Percentiles rank a stretch among this genome's conserved stretches.
Evolutionary conservation across 1,140 invertebrate genomes (phyloP).

Genomic region (Heliconius himera): DNA sequence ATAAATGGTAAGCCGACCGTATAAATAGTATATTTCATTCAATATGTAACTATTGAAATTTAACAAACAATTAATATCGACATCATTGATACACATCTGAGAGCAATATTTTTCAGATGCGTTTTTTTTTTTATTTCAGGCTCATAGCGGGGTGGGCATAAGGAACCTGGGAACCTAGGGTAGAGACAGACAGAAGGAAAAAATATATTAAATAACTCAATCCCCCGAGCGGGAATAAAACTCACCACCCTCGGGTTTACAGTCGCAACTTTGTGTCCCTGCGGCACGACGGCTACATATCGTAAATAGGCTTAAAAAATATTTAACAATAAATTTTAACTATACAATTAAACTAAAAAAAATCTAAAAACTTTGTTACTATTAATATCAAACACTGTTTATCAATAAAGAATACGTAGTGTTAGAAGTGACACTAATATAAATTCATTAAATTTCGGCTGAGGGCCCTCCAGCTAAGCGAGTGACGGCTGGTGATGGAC

Average conservation of each 20-base stretch:
- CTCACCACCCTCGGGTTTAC: too few relatives aligned
- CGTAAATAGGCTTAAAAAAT: too few relatives aligned
- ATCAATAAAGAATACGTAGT: constrained; percentile 27
- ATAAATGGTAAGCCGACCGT: background rate
- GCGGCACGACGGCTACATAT: too few relatives aligned
- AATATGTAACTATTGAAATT: background rate
- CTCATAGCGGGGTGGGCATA: background rate
- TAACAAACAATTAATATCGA: too few relatives aligned
- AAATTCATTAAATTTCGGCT: constrained; percentile 61
- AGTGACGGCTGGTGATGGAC: constrained; percentile 40
- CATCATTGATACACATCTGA: too few relatives aligned
- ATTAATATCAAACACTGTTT: background rate
- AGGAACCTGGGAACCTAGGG: background rate
- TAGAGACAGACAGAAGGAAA: too few relatives aligned
- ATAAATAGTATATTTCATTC: background rate
- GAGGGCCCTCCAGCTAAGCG: constrained; percentile 46
- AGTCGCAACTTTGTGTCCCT: too few relatives aligned
- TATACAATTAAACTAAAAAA: background rate
- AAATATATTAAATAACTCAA: too few relatives aligned
- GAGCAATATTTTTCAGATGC: too few relatives aligned
- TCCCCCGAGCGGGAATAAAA: too few relatives aligned
- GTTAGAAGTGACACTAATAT: constrained; percentile 55
- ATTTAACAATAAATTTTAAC: background rate
- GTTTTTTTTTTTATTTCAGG: too few relatives aligned
- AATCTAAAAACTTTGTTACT: background rate